Conservation (phyloP, 2,113 vertebrate genomes). For the Etia nguti region DNA sequence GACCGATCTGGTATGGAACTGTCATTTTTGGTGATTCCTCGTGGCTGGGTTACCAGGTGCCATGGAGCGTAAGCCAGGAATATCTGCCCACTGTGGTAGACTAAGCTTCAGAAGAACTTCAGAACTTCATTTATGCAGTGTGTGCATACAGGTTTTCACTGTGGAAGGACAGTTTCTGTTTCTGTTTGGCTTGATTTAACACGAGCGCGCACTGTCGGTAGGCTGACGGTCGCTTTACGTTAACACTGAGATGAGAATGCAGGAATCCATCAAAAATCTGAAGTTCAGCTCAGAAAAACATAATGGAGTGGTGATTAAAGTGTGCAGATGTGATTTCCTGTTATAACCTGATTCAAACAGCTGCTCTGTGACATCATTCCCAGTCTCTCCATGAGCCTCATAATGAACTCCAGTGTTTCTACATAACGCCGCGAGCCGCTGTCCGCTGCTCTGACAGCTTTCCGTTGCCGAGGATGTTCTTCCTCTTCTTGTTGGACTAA, state of each 20-base stretch:
- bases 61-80: neutral
- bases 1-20: neutral
- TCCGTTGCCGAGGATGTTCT: neutral
- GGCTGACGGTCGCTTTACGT: neutral
- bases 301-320: neutral
- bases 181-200: neutral
- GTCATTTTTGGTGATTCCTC: neutral
- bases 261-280: neutral
- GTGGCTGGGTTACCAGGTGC: neutral
- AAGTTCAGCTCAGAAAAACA: neutral
- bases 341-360: neutral
- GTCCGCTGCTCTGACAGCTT: neutral
- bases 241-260: neutral
- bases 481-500: slow-evolving; percentile 51
- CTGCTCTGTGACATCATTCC: neutral
- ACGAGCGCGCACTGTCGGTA: neutral
- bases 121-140: neutral
- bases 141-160: neutral
- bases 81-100: neutral
- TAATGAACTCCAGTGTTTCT: neutral
- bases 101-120: neutral
- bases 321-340: neutral
- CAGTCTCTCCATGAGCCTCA: neutral
- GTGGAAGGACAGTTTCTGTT: neutral
- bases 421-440: neutral